These are phyloP conservation scores for Planococcus citri DNA, from an alignment of 1,140 invertebrate species.

Conservation along the genomic window DNA sequence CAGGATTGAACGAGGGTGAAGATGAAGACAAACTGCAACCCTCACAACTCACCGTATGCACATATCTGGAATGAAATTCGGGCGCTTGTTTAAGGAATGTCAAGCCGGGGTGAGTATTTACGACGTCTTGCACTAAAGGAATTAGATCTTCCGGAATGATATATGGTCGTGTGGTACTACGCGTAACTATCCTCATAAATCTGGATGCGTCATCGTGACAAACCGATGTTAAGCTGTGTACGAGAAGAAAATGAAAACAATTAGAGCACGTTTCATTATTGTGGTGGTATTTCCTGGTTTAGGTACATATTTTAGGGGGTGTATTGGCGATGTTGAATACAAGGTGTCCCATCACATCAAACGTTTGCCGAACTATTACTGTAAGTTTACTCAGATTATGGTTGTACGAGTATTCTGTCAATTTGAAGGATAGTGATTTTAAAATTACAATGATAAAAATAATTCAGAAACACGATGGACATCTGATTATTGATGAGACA, in stretches of 20 bases:
- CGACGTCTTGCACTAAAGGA: conserved; percentile 89
- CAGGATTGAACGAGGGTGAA: background rate
- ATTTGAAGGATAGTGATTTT: too few species aligned
- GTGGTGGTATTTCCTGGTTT: too few species aligned
- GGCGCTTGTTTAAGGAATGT: conserved; percentile 92
- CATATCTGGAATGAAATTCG: conserved; percentile 97
- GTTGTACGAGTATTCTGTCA: too few species aligned
- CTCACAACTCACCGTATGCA: conserved; percentile 66
- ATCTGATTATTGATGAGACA: too few species aligned
- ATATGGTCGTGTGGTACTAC: conserved; percentile 36
- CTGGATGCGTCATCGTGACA: conserved; percentile 81
- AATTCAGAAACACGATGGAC: too few species aligned
- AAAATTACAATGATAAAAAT: too few species aligned
- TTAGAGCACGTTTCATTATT: background rate
- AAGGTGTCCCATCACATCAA: too few species aligned
- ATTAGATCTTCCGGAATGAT: conserved; percentile 78
- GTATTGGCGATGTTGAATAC: too few species aligned
- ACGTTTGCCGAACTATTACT: too few species aligned
- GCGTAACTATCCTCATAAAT: conserved; percentile 75
- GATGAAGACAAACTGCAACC: conserved; percentile 13
- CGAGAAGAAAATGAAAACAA: background rate
- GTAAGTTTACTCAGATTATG: too few species aligned
- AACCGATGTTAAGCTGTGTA: conserved; percentile 35
- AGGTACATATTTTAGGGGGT: too few species aligned
- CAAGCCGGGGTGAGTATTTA: conserved; percentile 97